phyloP scores from a whole-genome alignment of 2,113 vertebrate genomes.

The Anas platyrhynchos region DNA sequence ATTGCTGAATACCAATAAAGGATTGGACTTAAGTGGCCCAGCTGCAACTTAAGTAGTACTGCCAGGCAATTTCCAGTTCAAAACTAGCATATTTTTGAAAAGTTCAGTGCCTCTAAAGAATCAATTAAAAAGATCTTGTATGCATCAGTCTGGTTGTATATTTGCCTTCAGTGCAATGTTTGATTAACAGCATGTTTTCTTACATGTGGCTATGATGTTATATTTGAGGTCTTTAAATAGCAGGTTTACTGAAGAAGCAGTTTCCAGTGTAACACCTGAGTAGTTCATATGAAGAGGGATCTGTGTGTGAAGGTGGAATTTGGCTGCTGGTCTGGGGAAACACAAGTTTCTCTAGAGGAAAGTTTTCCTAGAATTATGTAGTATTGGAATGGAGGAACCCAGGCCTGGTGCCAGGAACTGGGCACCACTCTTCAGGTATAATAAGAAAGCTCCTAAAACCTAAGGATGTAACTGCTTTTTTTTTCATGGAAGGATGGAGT shows the following conservation, averaged over 20 bases:
- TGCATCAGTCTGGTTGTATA: not conserved
- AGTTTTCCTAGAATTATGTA: not conserved
- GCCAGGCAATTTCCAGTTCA: not conserved
- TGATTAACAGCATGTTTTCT: not conserved
- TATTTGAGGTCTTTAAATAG: not conserved
- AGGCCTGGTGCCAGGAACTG: not conserved
- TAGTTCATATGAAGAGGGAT: not conserved
- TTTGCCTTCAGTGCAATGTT: not conserved
- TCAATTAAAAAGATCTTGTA: not conserved
- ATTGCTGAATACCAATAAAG: not conserved
- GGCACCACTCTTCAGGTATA: not conserved
- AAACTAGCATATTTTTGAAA: not conserved
- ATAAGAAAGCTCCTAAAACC: not conserved
- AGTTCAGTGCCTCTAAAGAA: not conserved
- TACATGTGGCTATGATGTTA: not conserved
- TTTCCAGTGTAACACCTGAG: not conserved
- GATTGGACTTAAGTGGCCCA: not conserved
- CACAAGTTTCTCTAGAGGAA: not conserved
- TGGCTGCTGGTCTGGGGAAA: not conserved
- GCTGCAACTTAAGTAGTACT: not conserved
- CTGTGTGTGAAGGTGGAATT: not conserved
- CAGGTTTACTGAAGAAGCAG: not conserved
- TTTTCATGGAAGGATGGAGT: not conserved
- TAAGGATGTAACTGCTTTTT: not conserved
- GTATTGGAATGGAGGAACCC: not conserved